Conservation (phyloP, 1,140 invertebrate species). For the Leptinotarsa undecemlineata region DNA sequence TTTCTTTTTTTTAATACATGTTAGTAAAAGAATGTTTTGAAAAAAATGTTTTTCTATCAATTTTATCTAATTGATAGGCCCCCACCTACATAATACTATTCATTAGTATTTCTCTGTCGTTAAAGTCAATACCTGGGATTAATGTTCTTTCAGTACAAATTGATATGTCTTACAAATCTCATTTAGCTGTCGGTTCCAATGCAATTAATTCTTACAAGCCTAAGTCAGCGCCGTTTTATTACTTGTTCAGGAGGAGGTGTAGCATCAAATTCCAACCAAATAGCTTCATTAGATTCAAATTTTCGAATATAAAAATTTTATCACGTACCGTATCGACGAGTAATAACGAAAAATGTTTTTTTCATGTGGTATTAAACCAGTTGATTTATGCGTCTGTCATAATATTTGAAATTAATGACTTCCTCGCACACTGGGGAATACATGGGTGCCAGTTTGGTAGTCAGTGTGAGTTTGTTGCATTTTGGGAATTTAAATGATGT, state of each 20-base stretch:
- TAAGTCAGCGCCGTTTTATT: not conserved
- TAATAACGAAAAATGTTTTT: constrained; percentile 6
- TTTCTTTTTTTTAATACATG: no score
- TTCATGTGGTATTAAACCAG: not conserved
- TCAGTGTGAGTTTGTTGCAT: not conserved
- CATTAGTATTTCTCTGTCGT: no score
- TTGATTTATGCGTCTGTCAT: constrained; percentile 5
- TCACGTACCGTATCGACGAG: not conserved
- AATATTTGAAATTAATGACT: constrained; percentile 8
- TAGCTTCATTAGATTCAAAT: constrained; percentile 3
- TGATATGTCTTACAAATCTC: not conserved
- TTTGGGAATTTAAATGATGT: not conserved
- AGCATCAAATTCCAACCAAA: constrained; percentile 1
- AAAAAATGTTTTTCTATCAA: no score
- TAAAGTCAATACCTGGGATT: not conserved
- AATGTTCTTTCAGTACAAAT: not conserved
- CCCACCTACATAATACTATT: no score
- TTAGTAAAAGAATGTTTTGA: no score
- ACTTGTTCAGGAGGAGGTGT: not conserved
- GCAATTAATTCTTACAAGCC: not conserved
- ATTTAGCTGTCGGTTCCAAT: not conserved
- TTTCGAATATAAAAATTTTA: constrained; percentile 3
- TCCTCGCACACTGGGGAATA: constrained; percentile 4
- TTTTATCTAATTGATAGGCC: no score
- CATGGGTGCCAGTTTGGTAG: not conserved